A percentile compares a stretch with the other conserved stretches of the same genome.
Conservation (phyloP, 1,140 invertebrate species). For the Rhopalosiphum padi region DNA sequence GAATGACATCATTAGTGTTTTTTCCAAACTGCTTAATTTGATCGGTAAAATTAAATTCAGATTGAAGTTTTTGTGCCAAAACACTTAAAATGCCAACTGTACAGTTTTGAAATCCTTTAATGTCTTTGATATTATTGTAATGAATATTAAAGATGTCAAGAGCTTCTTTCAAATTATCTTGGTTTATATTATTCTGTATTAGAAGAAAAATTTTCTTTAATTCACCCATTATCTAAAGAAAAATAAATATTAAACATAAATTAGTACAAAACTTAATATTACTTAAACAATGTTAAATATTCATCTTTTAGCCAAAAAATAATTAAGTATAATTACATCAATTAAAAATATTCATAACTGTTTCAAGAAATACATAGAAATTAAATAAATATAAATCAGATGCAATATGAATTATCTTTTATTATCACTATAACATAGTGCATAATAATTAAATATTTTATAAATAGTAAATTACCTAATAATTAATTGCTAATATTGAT, state of each 20-base stretch:
- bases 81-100: constrained; percentile 32
- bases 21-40: neutral
- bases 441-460: neutral
- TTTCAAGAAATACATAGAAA: neutral
- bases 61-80: constrained; percentile 44
- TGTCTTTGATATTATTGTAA: constrained; percentile 21
- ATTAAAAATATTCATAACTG: too few relatives aligned
- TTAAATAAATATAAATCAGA: neutral
- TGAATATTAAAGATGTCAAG: neutral
- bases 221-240: constrained; percentile 50
- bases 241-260: neutral
- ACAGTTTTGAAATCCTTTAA: constrained; percentile 51
- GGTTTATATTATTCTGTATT: constrained; percentile 26
- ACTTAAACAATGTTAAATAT: neutral
- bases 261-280: neutral
- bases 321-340: too few relatives aligned
- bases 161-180: constrained; percentile 37
- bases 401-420: neutral
- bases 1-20: constrained; percentile 31
- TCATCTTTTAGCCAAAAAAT: neutral
- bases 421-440: neutral
- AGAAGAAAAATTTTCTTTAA: constrained; percentile 45
- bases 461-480: neutral
- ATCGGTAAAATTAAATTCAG: neutral
- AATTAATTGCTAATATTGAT: neutral